Percentiles rank a stretch among this genome's conserved stretches.
Conservation (phyloP, 2,797 vertebrate species). For the Gorsachius magnificus region DNA sequence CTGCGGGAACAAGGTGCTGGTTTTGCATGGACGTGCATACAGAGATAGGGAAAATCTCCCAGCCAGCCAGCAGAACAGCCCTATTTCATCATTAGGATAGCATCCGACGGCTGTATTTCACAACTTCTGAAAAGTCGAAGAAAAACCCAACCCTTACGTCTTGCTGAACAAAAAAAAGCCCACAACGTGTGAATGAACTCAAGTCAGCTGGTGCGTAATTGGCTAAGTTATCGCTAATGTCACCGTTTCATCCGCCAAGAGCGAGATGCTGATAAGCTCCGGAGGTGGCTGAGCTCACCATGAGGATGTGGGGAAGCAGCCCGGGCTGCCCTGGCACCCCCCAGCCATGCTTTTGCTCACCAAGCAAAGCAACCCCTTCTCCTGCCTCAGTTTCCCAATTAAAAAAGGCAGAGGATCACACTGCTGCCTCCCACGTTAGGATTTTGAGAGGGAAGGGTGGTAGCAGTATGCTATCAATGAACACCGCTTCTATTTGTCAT, state of each 20-base stretch:
- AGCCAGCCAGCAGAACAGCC: neutral
- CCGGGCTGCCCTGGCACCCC: neutral
- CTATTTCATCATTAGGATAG: neutral
- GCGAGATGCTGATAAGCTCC: neutral
- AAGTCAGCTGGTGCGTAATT: neutral
- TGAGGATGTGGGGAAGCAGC: neutral
- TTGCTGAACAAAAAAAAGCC: neutral
- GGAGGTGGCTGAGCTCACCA: neutral
- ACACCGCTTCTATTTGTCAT: rapidly evolving
- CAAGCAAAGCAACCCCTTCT: neutral
- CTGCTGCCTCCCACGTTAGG: rapidly evolving
- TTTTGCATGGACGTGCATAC: neutral
- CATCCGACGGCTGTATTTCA: neutral
- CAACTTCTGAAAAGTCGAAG: neutral
- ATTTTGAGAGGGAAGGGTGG: neutral
- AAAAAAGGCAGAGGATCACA: neutral
- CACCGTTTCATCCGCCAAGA: neutral
- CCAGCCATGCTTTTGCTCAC: rapidly evolving
- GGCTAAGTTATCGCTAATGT: slow-evolving; percentile 10
- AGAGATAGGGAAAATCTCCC: neutral
- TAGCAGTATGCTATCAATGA: rapidly evolving
- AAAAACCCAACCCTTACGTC: neutral
- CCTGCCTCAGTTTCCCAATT: neutral
- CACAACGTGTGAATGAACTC: neutral
- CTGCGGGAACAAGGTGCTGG: neutral